Evolutionary conservation across 1,140 invertebrate genomes (phyloP).

Genomic region (Amphibalanus amphitrite): DNA sequence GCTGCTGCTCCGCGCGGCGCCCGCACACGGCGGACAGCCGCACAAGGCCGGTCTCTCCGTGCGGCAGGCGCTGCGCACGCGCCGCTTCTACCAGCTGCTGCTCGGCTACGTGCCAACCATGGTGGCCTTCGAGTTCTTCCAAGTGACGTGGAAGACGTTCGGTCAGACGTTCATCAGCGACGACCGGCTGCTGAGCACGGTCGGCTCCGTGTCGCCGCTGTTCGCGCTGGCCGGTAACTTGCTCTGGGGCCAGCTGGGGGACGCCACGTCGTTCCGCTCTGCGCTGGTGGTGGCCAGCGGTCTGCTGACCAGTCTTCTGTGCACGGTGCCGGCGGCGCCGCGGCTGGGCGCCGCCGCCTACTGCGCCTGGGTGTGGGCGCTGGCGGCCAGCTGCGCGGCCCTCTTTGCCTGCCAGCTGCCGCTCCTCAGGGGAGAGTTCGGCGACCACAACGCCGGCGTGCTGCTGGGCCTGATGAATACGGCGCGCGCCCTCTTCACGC

Average conservation of each 20-base stretch:
- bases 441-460: slow-evolving; percentile 17
- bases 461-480: slow-evolving; percentile 31
- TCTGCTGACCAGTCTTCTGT: slow-evolving; percentile 8
- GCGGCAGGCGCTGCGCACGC: background rate
- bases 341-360: slow-evolving; percentile 22
- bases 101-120: background rate
- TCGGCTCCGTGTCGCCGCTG: slow-evolving; percentile 6
- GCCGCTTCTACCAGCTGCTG: background rate
- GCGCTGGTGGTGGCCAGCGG: background rate
- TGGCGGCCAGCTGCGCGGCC: slow-evolving; percentile 23
- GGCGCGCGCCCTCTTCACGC: slow-evolving; percentile 25
- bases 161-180: slow-evolving; percentile 12
- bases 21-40: background rate
- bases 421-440: background rate
- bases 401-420: slow-evolving; percentile 17
- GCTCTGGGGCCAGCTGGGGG: background rate
- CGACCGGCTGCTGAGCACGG: slow-evolving; percentile 9
- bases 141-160: slow-evolving; percentile 7
- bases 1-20: background rate
- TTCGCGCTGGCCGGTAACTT: background rate
- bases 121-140: slow-evolving; percentile 3
- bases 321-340: slow-evolving; percentile 14
- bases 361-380: slow-evolving; percentile 20
- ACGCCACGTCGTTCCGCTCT: background rate
- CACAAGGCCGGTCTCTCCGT: background rate